phyloP scores from a whole-genome alignment of 1,140 invertebrate genomes.

The Drosophila kurseongensis region DNA sequence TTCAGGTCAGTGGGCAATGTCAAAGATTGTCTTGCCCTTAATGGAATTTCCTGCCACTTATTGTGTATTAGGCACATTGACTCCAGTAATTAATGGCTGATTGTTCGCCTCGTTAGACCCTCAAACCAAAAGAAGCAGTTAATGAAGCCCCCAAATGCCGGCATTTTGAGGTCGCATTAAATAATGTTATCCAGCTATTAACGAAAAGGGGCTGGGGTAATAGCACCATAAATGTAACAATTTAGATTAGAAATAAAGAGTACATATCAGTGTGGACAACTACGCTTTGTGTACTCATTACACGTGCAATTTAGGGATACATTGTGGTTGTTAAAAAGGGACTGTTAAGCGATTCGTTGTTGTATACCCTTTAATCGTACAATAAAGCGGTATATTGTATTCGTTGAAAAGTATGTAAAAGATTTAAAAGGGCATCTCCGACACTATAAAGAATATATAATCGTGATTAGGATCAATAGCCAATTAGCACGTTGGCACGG shows the following conservation, averaged over 20 bases:
- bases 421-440: no score
- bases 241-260: background rate
- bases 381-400: no score
- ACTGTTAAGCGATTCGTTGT: no score
- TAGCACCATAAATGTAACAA: background rate
- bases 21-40: conserved; percentile 22
- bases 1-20: conserved; percentile 36
- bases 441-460: no score
- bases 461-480: no score
- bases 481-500: no score
- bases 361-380: no score
- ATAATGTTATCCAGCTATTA: conserved; percentile 26
- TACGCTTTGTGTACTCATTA: background rate
- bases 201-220: background rate
- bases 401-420: no score
- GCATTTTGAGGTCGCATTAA: conserved; percentile 18
- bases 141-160: conserved; percentile 25
- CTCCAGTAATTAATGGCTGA: conserved; percentile 62
- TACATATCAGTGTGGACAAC: background rate
- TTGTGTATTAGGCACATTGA: conserved; percentile 50
- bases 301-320: no score
- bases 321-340: no score
- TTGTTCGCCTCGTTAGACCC: conserved; percentile 58
- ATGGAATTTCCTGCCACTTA: conserved; percentile 35
- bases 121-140: conserved; percentile 16